phyloP scores from a whole-genome alignment of 2,113 vertebrate species.

The Circaetus cinerascens region DNA sequence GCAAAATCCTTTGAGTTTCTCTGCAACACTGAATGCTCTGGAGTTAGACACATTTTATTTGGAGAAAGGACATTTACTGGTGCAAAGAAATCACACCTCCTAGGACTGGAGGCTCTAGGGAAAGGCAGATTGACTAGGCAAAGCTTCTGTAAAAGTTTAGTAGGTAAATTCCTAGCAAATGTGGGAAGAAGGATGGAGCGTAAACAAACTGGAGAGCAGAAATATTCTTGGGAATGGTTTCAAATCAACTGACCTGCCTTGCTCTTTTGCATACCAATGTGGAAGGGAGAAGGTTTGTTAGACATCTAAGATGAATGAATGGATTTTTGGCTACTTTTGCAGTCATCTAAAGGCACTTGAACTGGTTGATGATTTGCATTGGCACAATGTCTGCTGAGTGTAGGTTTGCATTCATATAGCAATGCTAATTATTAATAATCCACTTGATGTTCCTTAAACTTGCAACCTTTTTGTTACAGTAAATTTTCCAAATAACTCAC shows the following conservation, averaged over 20 bases:
- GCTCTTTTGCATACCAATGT: rapidly evolving
- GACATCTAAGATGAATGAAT: background rate
- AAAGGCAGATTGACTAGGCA: background rate
- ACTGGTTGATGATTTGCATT: background rate
- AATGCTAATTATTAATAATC: background rate
- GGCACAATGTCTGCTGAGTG: background rate
- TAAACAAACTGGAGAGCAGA: background rate
- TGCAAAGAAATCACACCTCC: background rate
- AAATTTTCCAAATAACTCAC: background rate
- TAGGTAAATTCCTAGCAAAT: background rate
- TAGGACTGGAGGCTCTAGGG: background rate
- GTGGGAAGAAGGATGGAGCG: background rate
- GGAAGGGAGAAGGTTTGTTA: background rate
- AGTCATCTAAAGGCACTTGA: background rate
- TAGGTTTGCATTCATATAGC: background rate
- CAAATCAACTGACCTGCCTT: background rate
- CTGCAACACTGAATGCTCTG: background rate
- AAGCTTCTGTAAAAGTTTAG: background rate
- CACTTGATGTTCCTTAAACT: background rate
- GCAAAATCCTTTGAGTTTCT: background rate
- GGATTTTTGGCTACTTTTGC: background rate
- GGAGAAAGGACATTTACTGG: background rate
- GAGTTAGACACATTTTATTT: background rate
- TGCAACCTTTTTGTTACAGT: background rate
- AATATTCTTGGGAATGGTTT: background rate